Evolutionary conservation across 2,888 invertebrate species (phyloP).

Genomic region (Kryphioiulus occultus): DNA sequence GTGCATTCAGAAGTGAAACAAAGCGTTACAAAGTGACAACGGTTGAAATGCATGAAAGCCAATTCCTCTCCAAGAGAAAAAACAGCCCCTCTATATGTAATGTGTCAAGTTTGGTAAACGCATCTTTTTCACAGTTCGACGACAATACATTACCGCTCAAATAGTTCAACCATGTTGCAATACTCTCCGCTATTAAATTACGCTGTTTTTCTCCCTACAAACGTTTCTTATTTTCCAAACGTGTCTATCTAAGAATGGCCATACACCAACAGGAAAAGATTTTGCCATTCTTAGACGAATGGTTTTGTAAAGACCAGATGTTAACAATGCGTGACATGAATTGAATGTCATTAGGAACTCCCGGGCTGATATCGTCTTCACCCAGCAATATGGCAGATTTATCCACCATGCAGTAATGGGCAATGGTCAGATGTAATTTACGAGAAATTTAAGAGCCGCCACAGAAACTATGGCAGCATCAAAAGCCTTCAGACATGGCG

Average conservation of each 20-base stretch:
- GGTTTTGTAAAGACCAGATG: background rate
- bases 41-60: background rate
- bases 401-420: background rate
- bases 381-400: background rate
- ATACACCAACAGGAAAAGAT: background rate
- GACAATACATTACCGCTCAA: background rate
- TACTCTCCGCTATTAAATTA: background rate
- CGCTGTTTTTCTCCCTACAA: background rate
- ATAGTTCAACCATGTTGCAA: background rate
- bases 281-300: slow-evolving; percentile 17
- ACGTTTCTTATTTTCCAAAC: slow-evolving; percentile 17
- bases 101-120: slow-evolving; percentile 15
- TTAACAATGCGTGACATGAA: slow-evolving; percentile 1
- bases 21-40: background rate
- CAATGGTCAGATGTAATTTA: background rate
- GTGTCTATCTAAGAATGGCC: background rate
- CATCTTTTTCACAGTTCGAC: slow-evolving; percentile 7
- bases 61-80: background rate
- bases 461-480: background rate
- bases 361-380: background rate
- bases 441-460: background rate
- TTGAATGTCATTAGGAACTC: slow-evolving; percentile 9
- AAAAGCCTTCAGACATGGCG: too few relatives aligned
- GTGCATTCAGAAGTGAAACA: background rate
- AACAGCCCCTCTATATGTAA: background rate